Percentiles rank a stretch among this genome's conserved stretches.
Conservation (phyloP, 1,140 invertebrate genomes). For the Drosophila insularis region DNA sequence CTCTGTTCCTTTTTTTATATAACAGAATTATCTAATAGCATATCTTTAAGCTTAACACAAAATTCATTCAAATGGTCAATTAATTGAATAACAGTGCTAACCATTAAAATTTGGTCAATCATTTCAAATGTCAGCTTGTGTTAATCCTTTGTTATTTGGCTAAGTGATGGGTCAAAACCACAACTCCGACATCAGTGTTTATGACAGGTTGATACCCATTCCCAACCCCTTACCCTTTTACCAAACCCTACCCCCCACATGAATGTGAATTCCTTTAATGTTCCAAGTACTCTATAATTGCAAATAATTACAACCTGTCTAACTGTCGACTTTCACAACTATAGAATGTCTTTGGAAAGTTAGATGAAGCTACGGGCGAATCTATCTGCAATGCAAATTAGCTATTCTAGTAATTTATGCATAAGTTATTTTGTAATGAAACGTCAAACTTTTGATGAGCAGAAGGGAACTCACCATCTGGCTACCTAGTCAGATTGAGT, state of each 20-base stretch:
- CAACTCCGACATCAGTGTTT: background rate
- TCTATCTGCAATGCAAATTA: constrained; percentile 7
- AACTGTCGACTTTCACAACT: background rate
- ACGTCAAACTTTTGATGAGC: constrained; percentile 12
- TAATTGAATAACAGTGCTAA: background rate
- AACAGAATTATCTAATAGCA: too few relatives aligned
- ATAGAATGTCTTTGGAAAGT: constrained; percentile 1
- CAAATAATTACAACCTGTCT: constrained; percentile 8
- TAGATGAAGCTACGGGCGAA: background rate
- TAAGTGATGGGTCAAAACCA: constrained; percentile 4
- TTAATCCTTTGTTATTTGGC: constrained; percentile 3
- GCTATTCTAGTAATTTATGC: constrained; percentile 4
- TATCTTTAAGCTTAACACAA: background rate
- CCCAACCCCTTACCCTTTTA: background rate
- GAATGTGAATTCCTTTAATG: too few relatives aligned
- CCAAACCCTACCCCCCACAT: background rate
- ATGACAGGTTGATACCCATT: background rate
- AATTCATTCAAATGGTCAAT: background rate
- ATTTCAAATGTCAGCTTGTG: background rate
- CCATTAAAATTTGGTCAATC: background rate
- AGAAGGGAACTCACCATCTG: background rate
- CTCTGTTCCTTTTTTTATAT: too few relatives aligned
- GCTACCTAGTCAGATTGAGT: background rate
- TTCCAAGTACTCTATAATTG: background rate
- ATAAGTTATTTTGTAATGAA: constrained; percentile 9